Percentiles rank a stretch among this genome's conserved stretches.
These are phyloP conservation scores for Microctonus hyperodae DNA, from an alignment of 2,888 invertebrate species.

Conservation along the genomic window DNA sequence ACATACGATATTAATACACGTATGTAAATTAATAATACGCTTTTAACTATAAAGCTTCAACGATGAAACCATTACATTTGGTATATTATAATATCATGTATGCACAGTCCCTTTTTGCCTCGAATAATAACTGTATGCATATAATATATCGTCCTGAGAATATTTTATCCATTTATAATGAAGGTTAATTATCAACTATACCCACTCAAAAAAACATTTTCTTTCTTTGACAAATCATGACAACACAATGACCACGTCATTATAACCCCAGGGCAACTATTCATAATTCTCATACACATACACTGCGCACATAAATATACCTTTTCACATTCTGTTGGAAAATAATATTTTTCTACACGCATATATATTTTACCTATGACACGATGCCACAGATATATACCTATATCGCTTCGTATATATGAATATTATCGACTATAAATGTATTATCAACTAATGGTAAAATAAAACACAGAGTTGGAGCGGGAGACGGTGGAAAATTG, in stretches of 20 bases:
- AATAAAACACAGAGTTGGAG: constrained; percentile 25
- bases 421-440: constrained; percentile 36
- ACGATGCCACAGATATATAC: too few species aligned
- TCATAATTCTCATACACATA: constrained; percentile 7
- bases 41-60: constrained; percentile 37
- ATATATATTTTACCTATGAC: neutral
- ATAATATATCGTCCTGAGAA: neutral
- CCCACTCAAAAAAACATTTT: neutral
- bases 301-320: neutral
- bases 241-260: constrained; percentile 18
- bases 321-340: neutral
- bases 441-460: constrained; percentile 37
- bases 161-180: constrained; percentile 5
- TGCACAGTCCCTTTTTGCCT: neutral
- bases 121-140: neutral
- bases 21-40: constrained; percentile 30
- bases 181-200: constrained; percentile 1
- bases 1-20: constrained; percentile 4
- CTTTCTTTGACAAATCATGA: constrained; percentile 8
- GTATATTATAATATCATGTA: constrained; percentile 20
- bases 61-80: constrained; percentile 34
- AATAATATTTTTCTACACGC: neutral
- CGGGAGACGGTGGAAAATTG: constrained; percentile 19
- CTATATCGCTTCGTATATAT: neutral
- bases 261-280: constrained; percentile 9